Conservation (phyloP, 1,140 invertebrate species). For the Drosophila nigrodunni region DNA sequence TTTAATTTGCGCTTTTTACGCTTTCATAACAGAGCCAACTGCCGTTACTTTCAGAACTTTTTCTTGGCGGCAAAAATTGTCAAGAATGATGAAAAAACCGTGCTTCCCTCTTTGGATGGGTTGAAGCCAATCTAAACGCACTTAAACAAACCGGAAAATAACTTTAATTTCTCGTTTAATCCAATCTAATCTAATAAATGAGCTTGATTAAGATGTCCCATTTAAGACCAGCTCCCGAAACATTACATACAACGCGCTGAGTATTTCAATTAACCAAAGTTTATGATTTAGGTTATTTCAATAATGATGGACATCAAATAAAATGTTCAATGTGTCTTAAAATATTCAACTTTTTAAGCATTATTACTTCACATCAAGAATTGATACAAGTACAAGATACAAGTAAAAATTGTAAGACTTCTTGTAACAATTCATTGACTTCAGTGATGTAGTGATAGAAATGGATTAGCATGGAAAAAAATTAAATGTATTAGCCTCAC, state of each 20-base stretch:
- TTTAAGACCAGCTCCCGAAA: background rate
- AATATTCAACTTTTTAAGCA: too few species aligned
- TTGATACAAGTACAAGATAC: too few species aligned
- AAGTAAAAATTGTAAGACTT: too few species aligned
- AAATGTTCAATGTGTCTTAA: too few species aligned
- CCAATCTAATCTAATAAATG: conserved; percentile 17
- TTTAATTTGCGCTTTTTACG: conserved; percentile 71
- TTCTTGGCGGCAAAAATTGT: conserved; percentile 17
- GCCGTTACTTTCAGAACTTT: conserved; percentile 44
- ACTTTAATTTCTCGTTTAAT: conserved; percentile 28
- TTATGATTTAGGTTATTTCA: background rate
- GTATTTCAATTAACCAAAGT: background rate
- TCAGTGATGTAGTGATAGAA: too few species aligned
- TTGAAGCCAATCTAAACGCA: conserved; percentile 37
- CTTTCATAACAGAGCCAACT: conserved; percentile 21
- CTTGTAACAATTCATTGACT: too few species aligned
- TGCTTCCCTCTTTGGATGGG: background rate
- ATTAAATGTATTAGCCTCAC: too few species aligned
- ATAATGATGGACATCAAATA: too few species aligned
- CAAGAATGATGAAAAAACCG: conserved; percentile 30
- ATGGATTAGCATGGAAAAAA: too few species aligned
- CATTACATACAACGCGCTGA: background rate
- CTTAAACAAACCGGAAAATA: conserved; percentile 39
- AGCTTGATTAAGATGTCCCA: conserved; percentile 21
- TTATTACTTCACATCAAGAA: too few species aligned